phyloP scores from a whole-genome alignment of 2,888 invertebrate species.

The Pyralis farinalis region DNA sequence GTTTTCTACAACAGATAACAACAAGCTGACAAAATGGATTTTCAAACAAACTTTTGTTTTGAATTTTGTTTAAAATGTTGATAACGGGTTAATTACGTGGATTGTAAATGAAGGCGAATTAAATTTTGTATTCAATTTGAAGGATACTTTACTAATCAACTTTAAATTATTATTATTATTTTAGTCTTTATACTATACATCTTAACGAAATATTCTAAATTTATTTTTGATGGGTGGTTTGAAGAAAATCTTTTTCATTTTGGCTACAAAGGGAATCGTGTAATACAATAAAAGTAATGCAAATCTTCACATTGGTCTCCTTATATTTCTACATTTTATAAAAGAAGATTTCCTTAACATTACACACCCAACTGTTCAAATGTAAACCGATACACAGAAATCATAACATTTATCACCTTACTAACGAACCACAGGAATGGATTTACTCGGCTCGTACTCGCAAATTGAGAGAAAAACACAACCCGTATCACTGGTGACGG shows the following conservation, averaged over 20 bases:
- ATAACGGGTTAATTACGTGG: constrained; percentile 2
- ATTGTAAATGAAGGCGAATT: constrained; percentile 6
- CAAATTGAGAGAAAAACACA: constrained; percentile 38
- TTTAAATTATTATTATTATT: too few relatives aligned
- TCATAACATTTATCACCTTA: constrained; percentile 14
- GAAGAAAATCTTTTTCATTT: too few relatives aligned
- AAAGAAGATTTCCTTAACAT: too few relatives aligned
- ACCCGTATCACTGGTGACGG: constrained; percentile 47
- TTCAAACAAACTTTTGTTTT: neutral
- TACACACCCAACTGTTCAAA: neutral
- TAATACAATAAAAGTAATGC: too few relatives aligned
- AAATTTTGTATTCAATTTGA: constrained; percentile 2
- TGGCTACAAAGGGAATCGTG: too few relatives aligned
- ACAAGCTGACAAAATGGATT: neutral
- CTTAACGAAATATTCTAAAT: too few relatives aligned
- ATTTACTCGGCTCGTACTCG: constrained; percentile 22
- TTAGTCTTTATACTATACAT: neutral
- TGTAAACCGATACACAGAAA: constrained; percentile 1
- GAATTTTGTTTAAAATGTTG: constrained; percentile 1
- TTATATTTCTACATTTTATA: too few relatives aligned
- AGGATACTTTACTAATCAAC: neutral
- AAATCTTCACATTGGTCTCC: too few relatives aligned
- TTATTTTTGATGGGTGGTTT: too few relatives aligned
- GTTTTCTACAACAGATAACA: neutral
- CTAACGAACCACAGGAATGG: constrained; percentile 24